Base-by-base conservation (phyloP, 2,113 vertebrate species). In the Pycnonotus jocosus region DNA sequence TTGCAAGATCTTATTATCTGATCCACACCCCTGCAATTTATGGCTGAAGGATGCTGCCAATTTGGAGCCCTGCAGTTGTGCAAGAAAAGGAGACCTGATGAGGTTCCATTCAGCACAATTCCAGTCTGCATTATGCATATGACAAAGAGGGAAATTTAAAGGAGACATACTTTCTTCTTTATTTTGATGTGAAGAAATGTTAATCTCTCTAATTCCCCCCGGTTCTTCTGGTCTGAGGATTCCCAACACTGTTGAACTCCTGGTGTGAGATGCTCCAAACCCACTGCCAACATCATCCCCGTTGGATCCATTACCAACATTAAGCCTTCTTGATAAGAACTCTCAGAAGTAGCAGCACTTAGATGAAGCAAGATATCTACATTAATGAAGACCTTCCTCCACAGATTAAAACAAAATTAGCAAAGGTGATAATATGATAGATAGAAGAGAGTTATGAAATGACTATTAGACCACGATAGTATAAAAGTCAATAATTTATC, bases 401-500 rank as follows among this genome's bases (percentile, higher is more conserved):
- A 76, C 8, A 86, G 72, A 88, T 74, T 48, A 23, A 86, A 86
- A 74, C 54, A 79, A 85, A 92, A 77, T 30, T 66, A 90, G 82
- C 76, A 50, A 90, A 94, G 68, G 84, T 93, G 71, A 83, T 88
- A 88, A 91, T 57, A 80, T 40, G 56, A 95, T 19, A 78, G 77
- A 78, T 56, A 68, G 86, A 78, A 87, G 50, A 81, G 66, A 91
- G 65, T 78, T 81, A 68, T 40, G 51, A 96, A 96, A 95, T 73
- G 0, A 68, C 61, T 93, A 35, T 91, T 95, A 84, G 81, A 69
- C 73, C n/a, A 51, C 1, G 3, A 42, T 18, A 74, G 68, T 80
- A 82, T 80, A 66, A 85, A 90, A 93, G 60, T 89, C 62, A 96
- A 51, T 94, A 93, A 96, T 95, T 95, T 82, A 94, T 92, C 85